Conservation (phyloP, 2,888 invertebrate genomes). For the Habroteleia sp. region DNA sequence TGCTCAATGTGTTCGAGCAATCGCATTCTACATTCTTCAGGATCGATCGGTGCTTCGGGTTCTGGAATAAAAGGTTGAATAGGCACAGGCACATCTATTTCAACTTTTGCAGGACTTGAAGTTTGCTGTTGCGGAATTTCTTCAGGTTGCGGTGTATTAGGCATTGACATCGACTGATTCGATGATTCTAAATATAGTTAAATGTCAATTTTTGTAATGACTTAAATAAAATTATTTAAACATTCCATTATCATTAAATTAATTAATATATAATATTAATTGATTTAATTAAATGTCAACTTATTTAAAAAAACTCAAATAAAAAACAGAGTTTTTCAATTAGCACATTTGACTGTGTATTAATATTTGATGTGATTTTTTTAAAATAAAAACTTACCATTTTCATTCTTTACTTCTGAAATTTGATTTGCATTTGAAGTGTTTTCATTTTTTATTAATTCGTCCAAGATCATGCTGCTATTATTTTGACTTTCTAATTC, state of each 20-base stretch:
- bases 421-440: slow-evolving; percentile 28
- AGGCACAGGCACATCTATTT: slow-evolving; percentile 60
- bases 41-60: slow-evolving; percentile 92
- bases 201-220: too few species aligned
- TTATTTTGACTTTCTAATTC: slow-evolving; percentile 61
- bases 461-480: slow-evolving; percentile 71
- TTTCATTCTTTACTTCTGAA: slow-evolving; percentile 48
- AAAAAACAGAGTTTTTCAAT: too few species aligned
- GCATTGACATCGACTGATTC: slow-evolving; percentile 53
- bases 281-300: too few species aligned
- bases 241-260: too few species aligned
- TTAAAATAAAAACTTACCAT: too few species aligned
- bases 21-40: slow-evolving; percentile 88
- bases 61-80: slow-evolving; percentile 84
- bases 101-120: slow-evolving; percentile 33
- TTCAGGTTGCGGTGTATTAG: slow-evolving; percentile 43
- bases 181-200: too few species aligned
- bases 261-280: too few species aligned
- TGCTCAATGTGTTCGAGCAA: slow-evolving; percentile 89
- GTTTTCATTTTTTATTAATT: slow-evolving; percentile 69
- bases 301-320: too few species aligned
- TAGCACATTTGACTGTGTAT: too few species aligned
- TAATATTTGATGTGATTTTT: too few species aligned
- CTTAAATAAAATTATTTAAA: too few species aligned
- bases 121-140: slow-evolving; percentile 20